These are phyloP conservation scores for Rapana venosa DNA, from an alignment of 2,888 invertebrate genomes.

Conservation along the genomic window DNA sequence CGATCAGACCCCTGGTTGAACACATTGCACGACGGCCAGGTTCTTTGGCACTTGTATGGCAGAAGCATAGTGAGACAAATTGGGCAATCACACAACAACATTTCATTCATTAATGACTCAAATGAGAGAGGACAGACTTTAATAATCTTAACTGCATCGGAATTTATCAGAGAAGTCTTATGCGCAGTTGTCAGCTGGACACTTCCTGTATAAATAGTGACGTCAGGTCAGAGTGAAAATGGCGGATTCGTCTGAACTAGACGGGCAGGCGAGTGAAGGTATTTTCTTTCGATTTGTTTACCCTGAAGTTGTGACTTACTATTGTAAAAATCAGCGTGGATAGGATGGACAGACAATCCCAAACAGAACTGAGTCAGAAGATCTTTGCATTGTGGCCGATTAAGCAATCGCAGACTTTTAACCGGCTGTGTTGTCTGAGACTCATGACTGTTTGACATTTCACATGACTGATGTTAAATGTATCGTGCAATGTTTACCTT, in stretches of 20 bases:
- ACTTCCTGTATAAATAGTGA: conserved; percentile 50
- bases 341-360: not conserved
- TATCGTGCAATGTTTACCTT: not conserved
- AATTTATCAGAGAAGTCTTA: conserved; percentile 28
- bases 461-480: not conserved
- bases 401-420: not conserved
- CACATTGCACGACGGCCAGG: not conserved
- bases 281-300: conserved; percentile 27
- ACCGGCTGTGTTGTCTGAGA: not conserved
- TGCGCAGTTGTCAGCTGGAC: conserved; percentile 34
- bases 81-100: no score
- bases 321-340: conserved; percentile 24
- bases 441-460: not conserved
- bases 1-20: not conserved
- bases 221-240: conserved; percentile 54
- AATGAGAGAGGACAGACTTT: not conserved
- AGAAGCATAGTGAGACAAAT: no score
- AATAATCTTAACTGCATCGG: not conserved
- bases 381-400: not conserved
- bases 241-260: conserved; percentile 52
- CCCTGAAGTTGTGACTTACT: no score
- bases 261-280: conserved; percentile 49
- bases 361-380: not conserved
- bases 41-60: not conserved
- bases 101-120: not conserved